Conservation (phyloP, 2,797 vertebrate species). For the Anabacerthia variegaticeps region DNA sequence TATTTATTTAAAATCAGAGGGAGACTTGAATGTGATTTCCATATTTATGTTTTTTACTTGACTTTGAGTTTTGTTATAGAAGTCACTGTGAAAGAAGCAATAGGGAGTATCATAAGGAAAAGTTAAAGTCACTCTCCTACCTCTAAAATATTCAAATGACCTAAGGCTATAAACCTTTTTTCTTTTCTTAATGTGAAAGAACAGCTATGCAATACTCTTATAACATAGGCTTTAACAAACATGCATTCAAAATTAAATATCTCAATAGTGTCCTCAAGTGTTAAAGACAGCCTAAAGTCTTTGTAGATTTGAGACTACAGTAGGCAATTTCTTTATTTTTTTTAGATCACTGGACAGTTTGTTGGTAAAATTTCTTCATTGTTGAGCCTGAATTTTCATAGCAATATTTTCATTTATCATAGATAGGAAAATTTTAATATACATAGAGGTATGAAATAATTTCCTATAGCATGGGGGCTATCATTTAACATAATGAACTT, state of each 20-base stretch:
- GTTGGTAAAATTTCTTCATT: neutral
- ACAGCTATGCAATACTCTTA: neutral
- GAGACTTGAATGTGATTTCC: neutral
- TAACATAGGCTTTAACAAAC: neutral
- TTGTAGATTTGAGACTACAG: neutral
- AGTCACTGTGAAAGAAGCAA: neutral
- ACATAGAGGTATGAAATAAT: neutral
- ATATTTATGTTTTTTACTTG: neutral
- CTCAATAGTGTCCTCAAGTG: neutral
- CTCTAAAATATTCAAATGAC: neutral
- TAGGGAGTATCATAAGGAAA: neutral
- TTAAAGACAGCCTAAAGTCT: neutral
- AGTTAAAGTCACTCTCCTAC: neutral
- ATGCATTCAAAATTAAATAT: neutral
- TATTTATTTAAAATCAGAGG: conserved; percentile 8
- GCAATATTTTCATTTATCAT: neutral
- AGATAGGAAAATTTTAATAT: neutral
- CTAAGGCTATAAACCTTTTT: neutral
- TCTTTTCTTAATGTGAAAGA: neutral
- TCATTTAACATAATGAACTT: neutral
- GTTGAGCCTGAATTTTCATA: neutral
- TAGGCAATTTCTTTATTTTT: neutral
- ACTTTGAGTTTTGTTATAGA: neutral
- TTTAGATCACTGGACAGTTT: neutral
- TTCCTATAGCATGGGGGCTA: neutral